Percentiles rank a stretch among this genome's conserved stretches.
Conservation (phyloP, 2,113 vertebrate genomes). For the Anser brachyrhynchus region DNA sequence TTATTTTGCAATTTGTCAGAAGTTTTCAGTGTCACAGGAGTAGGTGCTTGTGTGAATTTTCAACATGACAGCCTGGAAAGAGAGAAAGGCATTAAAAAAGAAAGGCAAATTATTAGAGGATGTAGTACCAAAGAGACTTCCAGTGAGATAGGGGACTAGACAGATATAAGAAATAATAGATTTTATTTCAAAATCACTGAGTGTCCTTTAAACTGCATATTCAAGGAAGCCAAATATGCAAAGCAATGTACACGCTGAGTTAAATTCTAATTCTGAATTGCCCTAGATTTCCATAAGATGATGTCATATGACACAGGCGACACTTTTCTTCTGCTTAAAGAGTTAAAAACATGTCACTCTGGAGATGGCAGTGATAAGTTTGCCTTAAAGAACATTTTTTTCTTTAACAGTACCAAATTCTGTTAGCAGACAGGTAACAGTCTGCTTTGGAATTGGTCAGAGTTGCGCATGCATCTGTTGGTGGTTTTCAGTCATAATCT, state of each 20-base stretch:
- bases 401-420: background rate
- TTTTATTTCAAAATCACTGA: background rate
- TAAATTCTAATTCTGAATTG: background rate
- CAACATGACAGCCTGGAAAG: background rate
- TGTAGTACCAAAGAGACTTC: background rate
- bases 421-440: background rate
- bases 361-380: background rate
- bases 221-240: background rate
- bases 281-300: background rate
- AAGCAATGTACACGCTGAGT: background rate
- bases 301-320: fast-evolving
- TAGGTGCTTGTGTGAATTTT: background rate
- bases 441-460: background rate
- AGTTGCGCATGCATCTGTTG: fast-evolving
- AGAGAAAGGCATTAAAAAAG: background rate
- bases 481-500: background rate
- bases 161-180: background rate
- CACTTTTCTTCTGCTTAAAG: background rate
- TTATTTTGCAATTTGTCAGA: background rate
- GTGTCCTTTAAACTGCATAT: background rate
- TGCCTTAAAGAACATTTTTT: background rate
- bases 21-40: background rate
- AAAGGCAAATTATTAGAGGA: background rate
- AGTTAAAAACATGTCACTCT: background rate
- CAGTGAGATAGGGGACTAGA: background rate